Evolutionary conservation across 2,888 invertebrate species (phyloP).

Genomic region (Phymatocera aterrima): DNA sequence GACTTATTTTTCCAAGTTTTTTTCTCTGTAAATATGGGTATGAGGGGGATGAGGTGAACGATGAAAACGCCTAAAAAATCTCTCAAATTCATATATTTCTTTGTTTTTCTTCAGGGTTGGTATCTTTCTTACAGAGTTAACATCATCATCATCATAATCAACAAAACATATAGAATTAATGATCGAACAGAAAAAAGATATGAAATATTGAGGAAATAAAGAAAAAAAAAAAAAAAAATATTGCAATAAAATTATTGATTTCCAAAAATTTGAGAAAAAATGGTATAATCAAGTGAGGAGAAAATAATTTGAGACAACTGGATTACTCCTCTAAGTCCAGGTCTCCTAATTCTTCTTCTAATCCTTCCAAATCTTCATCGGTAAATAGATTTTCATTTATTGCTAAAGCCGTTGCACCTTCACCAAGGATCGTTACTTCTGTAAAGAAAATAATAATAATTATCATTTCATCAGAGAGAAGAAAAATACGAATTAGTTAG

Average conservation of each 20-base stretch:
- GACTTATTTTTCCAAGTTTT: too few species aligned
- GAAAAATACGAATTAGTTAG: not conserved
- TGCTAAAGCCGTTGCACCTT: conserved; percentile 81
- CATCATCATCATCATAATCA: not conserved
- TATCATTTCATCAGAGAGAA: not conserved
- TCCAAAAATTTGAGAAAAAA: not conserved
- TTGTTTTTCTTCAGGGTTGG: too few species aligned
- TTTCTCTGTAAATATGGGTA: too few species aligned
- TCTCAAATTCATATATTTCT: not conserved
- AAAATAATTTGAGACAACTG: conserved; percentile 59
- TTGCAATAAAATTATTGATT: not conserved
- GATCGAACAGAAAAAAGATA: not conserved
- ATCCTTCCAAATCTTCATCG: conserved; percentile 87
- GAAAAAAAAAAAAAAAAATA: not conserved
- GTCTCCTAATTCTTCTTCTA: conserved; percentile 90
- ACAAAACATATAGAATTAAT: too few species aligned
- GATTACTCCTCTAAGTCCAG: conserved; percentile 83
- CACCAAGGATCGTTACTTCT: conserved; percentile 61
- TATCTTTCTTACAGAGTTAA: conserved; percentile 39
- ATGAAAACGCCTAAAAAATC: too few species aligned
- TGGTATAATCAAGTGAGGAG: conserved; percentile 47
- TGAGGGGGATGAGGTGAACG: too few species aligned
- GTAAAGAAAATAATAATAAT: not conserved
- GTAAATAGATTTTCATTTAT: conserved; percentile 96
- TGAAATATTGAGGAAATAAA: not conserved